Evolutionary conservation across 2,797 vertebrate genomes (phyloP).

Genomic region (Pseudomugil gertrudae): DNA sequence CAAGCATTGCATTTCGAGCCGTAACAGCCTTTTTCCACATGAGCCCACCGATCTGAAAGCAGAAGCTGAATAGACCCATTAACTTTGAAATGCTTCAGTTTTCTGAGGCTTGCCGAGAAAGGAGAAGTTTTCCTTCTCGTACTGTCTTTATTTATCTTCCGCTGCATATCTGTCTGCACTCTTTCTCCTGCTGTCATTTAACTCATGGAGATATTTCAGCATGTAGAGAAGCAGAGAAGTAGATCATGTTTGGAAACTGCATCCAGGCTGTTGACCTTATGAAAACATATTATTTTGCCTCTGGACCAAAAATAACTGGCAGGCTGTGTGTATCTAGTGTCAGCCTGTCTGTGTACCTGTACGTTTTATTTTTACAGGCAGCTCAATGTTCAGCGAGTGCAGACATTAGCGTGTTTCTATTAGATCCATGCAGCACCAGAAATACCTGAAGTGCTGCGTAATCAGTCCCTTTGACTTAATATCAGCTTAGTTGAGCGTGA

Average conservation of each 20-base stretch:
- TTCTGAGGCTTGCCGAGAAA: constrained; percentile 7
- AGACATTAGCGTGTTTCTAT: constrained; percentile 20
- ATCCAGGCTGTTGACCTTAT: constrained; percentile 67
- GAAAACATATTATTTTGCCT: constrained; percentile 66
- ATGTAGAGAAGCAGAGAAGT: constrained; percentile 30
- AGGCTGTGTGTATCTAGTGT: constrained; percentile 54
- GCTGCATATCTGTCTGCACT: constrained; percentile 6
- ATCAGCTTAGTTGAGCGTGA: constrained; percentile 42
- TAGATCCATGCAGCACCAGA: constrained; percentile 41
- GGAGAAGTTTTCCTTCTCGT: neutral
- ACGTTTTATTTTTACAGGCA: constrained; percentile 8
- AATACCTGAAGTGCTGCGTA: constrained; percentile 50
- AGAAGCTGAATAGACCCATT: constrained; percentile 1
- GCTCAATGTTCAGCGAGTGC: neutral
- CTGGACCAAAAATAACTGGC: constrained; percentile 60
- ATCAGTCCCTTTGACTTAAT: constrained; percentile 47
- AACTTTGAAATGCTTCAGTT: constrained; percentile 5
- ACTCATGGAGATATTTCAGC: constrained; percentile 38
- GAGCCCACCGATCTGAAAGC: constrained; percentile 7
- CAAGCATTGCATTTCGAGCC: constrained; percentile 3
- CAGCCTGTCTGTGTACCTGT: constrained; percentile 47
- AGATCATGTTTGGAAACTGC: constrained; percentile 58
- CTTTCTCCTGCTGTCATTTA: constrained; percentile 44
- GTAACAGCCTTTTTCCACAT: constrained; percentile 3
- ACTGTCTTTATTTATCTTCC: constrained; percentile 15